Evolutionary conservation across 1,140 invertebrate species (phyloP).

Genomic region (Listronotus bonariensis): DNA sequence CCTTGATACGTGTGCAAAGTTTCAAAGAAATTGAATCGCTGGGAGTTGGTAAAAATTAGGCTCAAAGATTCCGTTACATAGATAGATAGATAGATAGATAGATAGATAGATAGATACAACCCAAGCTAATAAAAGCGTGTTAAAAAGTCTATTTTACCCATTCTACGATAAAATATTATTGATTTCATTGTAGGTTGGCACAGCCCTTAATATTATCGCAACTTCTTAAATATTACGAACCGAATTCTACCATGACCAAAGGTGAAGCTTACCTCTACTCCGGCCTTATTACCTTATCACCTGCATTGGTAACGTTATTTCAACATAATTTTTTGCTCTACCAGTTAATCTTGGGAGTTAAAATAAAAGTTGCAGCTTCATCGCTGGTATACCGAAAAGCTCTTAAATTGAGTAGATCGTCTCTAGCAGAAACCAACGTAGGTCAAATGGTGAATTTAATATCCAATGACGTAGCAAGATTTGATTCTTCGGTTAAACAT

Average conservation of each 20-base stretch:
- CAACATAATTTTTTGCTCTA: constrained; percentile 81
- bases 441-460: constrained; percentile 86
- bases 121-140: too few relatives aligned
- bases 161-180: not conserved
- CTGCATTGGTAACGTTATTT: constrained; percentile 64
- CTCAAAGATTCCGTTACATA: not conserved
- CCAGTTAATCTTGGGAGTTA: constrained; percentile 75
- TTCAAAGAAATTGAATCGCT: too few relatives aligned
- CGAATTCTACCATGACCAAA: constrained; percentile 46
- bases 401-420: constrained; percentile 63
- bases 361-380: constrained; percentile 72
- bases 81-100: too few relatives aligned
- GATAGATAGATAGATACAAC: not conserved
- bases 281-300: constrained; percentile 69
- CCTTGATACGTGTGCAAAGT: too few relatives aligned
- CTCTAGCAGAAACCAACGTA: constrained; percentile 75
- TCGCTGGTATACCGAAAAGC: constrained; percentile 83
- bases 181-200: constrained; percentile 40
- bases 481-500: constrained; percentile 68
- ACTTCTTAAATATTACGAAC: constrained; percentile 63
- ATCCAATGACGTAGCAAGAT: constrained; percentile 79
- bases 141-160: not conserved
- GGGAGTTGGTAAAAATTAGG: too few relatives aligned
- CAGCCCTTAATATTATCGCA: constrained; percentile 43
- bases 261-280: constrained; percentile 69